Percentiles rank a stretch among this genome's conserved stretches.
Evolutionary conservation across 2,888 invertebrate species (phyloP).

Genomic region (Eristalinus aeneus): DNA sequence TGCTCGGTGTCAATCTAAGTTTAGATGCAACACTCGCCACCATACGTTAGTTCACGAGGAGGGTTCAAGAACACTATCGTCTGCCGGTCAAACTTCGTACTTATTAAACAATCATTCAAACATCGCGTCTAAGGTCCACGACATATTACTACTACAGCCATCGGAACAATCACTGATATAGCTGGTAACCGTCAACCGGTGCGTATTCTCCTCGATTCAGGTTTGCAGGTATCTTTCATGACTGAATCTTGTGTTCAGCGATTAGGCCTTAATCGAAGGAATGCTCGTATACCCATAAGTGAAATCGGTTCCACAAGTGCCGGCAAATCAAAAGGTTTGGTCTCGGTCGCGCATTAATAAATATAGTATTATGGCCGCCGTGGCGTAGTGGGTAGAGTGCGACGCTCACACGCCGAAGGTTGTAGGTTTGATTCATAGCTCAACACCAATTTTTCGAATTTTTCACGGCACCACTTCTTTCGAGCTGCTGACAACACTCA

Average conservation of each 20-base stretch:
- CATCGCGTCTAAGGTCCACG: not conserved
- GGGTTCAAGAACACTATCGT: not conserved
- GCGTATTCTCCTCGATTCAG: not conserved
- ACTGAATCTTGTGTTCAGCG: not conserved
- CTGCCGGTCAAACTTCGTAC: not conserved
- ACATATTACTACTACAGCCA: constrained; percentile 1
- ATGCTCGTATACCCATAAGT: constrained; percentile 11
- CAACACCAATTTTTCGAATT: no score
- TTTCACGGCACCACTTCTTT: no score
- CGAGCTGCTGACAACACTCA: no score
- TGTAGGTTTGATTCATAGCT: no score
- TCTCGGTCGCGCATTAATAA: not conserved
- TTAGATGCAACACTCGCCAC: not conserved
- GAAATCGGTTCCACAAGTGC: not conserved
- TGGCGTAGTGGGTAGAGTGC: no score
- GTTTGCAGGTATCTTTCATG: not conserved
- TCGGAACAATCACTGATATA: not conserved
- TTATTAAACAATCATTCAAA: not conserved
- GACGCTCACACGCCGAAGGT: no score
- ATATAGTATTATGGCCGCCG: no score
- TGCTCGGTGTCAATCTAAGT: constrained; percentile 1
- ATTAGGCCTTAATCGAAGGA: no score
- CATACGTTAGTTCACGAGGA: not conserved
- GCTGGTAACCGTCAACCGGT: not conserved
- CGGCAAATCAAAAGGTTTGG: not conserved